Evolutionary conservation across 1,140 invertebrate genomes (phyloP).

Genomic region (Bactericera cockerelli): DNA sequence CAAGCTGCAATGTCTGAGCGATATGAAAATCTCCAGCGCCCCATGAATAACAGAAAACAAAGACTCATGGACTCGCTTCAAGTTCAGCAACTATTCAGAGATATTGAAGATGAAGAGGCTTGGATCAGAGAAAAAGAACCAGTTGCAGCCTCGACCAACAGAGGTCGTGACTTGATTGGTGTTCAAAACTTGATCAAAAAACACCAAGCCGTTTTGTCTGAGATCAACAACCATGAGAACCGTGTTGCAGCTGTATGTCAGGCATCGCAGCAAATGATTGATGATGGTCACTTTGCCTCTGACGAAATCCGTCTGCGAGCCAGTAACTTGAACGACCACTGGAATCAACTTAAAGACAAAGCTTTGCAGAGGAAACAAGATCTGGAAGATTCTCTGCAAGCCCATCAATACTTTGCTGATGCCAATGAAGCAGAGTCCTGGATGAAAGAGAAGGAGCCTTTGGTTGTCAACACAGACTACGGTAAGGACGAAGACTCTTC

Average conservation of each 20-base stretch:
- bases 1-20: conserved; percentile 51
- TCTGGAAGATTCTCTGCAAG: conserved; percentile 93
- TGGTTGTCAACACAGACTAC: conserved; percentile 82
- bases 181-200: conserved; percentile 99
- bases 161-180: conserved; percentile 93
- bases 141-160: conserved; percentile 90
- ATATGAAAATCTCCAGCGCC: conserved; percentile 69
- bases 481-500: conserved; percentile 98
- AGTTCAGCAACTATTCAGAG: conserved; percentile 91
- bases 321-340: conserved; percentile 66
- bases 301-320: conserved; percentile 76
- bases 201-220: conserved; percentile 92
- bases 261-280: conserved; percentile 76
- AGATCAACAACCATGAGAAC: conserved; percentile 95
- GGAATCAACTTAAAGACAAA: conserved; percentile 78
- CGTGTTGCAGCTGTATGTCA: conserved; percentile 77
- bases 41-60: conserved; percentile 73
- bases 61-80: conserved; percentile 82
- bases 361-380: conserved; percentile 86
- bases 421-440: conserved; percentile 98
- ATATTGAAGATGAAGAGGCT: conserved; percentile 95
- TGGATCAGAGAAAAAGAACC: conserved; percentile 99
- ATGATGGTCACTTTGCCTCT: conserved; percentile 81
- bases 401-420: conserved; percentile 98
- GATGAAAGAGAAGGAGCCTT: conserved; percentile 99